Evolutionary conservation across 2,113 vertebrate genomes (phyloP), one percentile per base, ranked within the genome.

Genomic region (Rhabdornis inornatus): DNA sequence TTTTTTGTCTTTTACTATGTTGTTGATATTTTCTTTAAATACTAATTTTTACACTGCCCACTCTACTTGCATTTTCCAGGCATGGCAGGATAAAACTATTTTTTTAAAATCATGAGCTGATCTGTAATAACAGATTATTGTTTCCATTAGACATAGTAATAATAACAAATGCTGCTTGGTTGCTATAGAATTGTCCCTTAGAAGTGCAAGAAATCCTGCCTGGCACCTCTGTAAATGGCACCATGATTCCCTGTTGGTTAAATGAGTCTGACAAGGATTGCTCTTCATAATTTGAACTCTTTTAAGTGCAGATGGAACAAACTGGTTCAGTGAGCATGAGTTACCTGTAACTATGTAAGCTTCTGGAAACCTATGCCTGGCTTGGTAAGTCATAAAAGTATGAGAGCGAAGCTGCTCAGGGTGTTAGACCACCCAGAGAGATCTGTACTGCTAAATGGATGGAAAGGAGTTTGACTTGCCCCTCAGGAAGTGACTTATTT

Each of bases 151-250:
- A 37, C 13, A 9, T n/a, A n/a, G n/a, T n/a, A 71, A 56, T 3
- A 55, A 15, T 21, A 87, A 30, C 10, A 75, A 81, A 59, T 3
- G 49, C 40, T 0, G 0, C 25, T 66, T 64, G 25, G 9, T 53
- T 37, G 37, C 44, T 50, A 6, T 10, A 52, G 27, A 91, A 78
- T n/a, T 50, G 31, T 78, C 27, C 22, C 8, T 81, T 75, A 42
- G 25, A 87, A 75, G 15, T 16, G 40, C 28, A 44, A 27, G 9
- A 53, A 39, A 17, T 56, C 30, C 16, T 56, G 18, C 33, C 42
- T 45, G 30, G 50, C 15, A 49, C 16, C 27, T 13, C 53, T 69
- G 45, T 45, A 89, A 75, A 89, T 10, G 40, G 22, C 25, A 45
- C 35, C 10, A 12, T 1, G 1, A 53, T 82, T 75, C 30, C 37